Evolutionary conservation across 2,888 invertebrate genomes (phyloP).

Genomic region (Lacanobia oleracea): DNA sequence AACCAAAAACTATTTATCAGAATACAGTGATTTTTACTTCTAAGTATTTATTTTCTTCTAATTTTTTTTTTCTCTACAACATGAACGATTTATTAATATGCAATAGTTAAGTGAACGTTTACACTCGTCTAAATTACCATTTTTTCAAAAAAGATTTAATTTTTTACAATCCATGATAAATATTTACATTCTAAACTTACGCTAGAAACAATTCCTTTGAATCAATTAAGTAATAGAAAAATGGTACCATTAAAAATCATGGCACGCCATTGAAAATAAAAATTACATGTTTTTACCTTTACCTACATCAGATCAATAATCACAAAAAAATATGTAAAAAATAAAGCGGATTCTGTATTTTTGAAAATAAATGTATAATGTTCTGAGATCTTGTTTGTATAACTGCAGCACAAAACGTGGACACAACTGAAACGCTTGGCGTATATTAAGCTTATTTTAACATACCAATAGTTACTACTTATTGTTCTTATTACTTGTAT

Average conservation of each 20-base stretch:
- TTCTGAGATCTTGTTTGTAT: constrained; percentile 62
- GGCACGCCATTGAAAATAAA: constrained; percentile 69
- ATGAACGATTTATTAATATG: constrained; percentile 88
- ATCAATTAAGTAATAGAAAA: constrained; percentile 66
- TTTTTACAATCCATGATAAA: constrained; percentile 86
- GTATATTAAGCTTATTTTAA: constrained; percentile 76
- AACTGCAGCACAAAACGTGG: constrained; percentile 48
- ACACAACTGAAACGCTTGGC: constrained; percentile 84
- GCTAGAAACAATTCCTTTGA: constrained; percentile 73
- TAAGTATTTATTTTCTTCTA: constrained; percentile 77
- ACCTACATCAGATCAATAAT: constrained; percentile 76
- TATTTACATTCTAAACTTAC: constrained; percentile 84
- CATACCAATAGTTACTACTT: constrained; percentile 85
- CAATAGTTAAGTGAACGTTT: constrained; percentile 83
- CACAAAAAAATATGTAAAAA: constrained; percentile 68
- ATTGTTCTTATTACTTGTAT: constrained; percentile 87
- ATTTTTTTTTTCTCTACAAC: constrained; percentile 85
- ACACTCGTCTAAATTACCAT: constrained; percentile 80
- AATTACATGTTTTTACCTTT: constrained; percentile 62
- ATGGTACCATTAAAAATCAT: constrained; percentile 65
- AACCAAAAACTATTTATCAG: constrained; percentile 56
- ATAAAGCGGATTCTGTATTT: constrained; percentile 60
- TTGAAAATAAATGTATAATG: constrained; percentile 59
- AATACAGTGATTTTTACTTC: constrained; percentile 76
- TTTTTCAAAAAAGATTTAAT: constrained; percentile 76